phyloP scores from a whole-genome alignment of 2,113 vertebrate genomes.

The Lycocorax pyrrhopterus region DNA sequence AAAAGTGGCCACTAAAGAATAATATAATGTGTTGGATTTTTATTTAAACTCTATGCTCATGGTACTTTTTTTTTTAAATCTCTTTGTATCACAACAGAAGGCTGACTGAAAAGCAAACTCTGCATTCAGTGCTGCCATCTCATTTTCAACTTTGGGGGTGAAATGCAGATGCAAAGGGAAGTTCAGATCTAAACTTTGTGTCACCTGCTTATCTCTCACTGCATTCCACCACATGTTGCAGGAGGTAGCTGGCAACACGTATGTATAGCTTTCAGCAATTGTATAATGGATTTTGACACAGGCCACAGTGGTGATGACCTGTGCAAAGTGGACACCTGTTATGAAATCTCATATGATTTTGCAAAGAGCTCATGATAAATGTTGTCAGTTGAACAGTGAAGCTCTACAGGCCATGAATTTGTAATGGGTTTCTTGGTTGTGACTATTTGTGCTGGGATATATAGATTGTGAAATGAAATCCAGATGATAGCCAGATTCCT shows the following conservation, averaged over 20 bases:
- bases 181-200: background rate
- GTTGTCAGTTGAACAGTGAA: slow-evolving; percentile 52
- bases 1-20: background rate
- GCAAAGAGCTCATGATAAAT: slow-evolving; percentile 46
- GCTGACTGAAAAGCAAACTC: background rate
- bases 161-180: background rate
- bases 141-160: background rate
- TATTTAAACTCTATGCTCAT: slow-evolving; percentile 1
- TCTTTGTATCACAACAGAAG: background rate
- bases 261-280: slow-evolving; percentile 17
- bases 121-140: background rate
- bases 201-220: background rate
- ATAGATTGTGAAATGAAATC: slow-evolving; percentile 24
- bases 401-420: slow-evolving; percentile 32
- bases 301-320: slow-evolving; percentile 40
- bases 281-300: slow-evolving; percentile 55
- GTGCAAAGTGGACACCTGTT: slow-evolving; percentile 53
- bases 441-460: background rate
- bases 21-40: slow-evolving; percentile 6
- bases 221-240: background rate
- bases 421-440: slow-evolving; percentile 38
- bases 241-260: background rate
- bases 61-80: background rate
- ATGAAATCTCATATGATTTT: slow-evolving; percentile 61
- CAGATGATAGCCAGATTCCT: slow-evolving; percentile 6